Evolutionary conservation across 2,888 invertebrate species (phyloP).

Genomic region (Nineta flava): DNA sequence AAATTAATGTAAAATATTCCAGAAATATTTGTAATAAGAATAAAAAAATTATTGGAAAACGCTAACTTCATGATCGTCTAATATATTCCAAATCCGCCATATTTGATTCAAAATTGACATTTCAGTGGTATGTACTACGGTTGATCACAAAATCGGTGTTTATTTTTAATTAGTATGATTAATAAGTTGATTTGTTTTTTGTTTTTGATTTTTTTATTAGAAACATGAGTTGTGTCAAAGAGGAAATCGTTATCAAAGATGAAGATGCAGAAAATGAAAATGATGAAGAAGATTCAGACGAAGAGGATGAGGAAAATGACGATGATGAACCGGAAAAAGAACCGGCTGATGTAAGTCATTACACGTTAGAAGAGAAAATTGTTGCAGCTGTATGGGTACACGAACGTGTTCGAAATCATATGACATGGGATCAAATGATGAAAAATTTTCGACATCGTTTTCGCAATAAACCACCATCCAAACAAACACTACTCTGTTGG

Average conservation of each 20-base stretch:
- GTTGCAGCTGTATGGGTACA: slow-evolving; percentile 27
- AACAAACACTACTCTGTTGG: slow-evolving; percentile 25
- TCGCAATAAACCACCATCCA: slow-evolving; percentile 22
- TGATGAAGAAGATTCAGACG: neutral
- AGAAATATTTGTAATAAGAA: too few species aligned
- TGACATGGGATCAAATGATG: slow-evolving; percentile 19
- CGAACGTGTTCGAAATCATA: slow-evolving; percentile 20
- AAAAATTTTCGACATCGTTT: slow-evolving; percentile 23
- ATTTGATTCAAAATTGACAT: slow-evolving; percentile 4
- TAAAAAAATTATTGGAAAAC: neutral
- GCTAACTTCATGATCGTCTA: slow-evolving; percentile 3
- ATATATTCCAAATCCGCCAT: slow-evolving; percentile 1
- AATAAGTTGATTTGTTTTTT: slow-evolving; percentile 3
- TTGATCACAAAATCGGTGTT: slow-evolving; percentile 8
- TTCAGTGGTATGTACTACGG: slow-evolving; percentile 7
- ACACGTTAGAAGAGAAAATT: slow-evolving; percentile 22
- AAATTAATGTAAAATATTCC: too few species aligned
- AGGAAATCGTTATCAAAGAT: slow-evolving; percentile 1
- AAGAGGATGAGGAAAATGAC: slow-evolving; percentile 1
- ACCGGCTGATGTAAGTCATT: slow-evolving; percentile 20
- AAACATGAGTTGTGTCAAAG: slow-evolving; percentile 4
- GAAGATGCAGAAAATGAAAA: slow-evolving; percentile 2
- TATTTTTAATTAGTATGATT: slow-evolving; percentile 6
- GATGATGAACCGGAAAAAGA: slow-evolving; percentile 17
- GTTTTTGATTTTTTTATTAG: neutral